phyloP scores from a whole-genome alignment of 2,888 invertebrate genomes.

The Rhagonycha lutea region DNA sequence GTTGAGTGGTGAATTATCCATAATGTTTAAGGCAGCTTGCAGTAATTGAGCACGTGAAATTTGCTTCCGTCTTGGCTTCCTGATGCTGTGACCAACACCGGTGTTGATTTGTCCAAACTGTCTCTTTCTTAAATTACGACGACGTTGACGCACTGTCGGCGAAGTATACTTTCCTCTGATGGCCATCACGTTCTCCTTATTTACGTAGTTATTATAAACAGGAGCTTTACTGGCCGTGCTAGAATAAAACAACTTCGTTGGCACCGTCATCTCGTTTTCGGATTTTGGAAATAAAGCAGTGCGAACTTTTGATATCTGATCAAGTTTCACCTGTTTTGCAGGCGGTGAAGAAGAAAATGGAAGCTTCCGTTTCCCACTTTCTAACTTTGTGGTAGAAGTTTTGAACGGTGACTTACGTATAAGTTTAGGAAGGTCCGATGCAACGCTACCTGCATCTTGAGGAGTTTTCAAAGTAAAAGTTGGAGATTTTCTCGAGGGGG shows the following conservation, averaged over 20 bases:
- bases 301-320: conserved; percentile 49
- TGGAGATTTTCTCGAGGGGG: conserved; percentile 43
- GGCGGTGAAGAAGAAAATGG: conserved; percentile 24
- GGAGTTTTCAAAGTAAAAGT: conserved; percentile 50
- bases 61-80: conserved; percentile 61
- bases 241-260: conserved; percentile 62
- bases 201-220: neutral
- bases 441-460: conserved; percentile 46
- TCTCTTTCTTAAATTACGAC: conserved; percentile 49
- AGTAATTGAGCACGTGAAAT: conserved; percentile 35
- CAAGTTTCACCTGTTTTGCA: conserved; percentile 32
- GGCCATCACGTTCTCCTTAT: neutral
- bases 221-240: conserved; percentile 45
- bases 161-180: conserved; percentile 24
- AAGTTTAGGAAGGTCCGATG: conserved; percentile 44
- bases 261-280: conserved; percentile 51
- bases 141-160: conserved; percentile 41
- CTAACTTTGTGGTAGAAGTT: conserved; percentile 30
- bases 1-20: conserved; percentile 44
- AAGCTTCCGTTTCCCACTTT: conserved; percentile 29
- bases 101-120: conserved; percentile 66
- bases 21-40: conserved; percentile 44
- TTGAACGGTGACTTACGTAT: conserved; percentile 46
- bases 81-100: conserved; percentile 68
- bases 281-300: conserved; percentile 50